Base-by-base conservation (phyloP, 1,140 invertebrate genomes). In the Ptiloglossa arizonensis region DNA sequence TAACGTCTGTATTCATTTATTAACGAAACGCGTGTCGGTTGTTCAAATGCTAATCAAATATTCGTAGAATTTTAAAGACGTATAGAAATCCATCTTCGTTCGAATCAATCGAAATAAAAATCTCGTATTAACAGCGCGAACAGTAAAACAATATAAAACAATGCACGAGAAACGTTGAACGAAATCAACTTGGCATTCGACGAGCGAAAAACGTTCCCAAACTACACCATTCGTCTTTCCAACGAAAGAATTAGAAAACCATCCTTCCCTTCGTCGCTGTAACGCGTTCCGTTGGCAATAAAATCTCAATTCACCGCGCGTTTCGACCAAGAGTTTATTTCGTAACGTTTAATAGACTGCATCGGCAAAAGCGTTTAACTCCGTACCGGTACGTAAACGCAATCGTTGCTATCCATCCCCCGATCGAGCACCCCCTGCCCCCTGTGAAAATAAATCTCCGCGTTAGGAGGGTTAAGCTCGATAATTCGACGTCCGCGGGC, bases 401-500 rank as follows among this genome's bases (percentile, higher is more conserved):
- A 17, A 62, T 44, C 35, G 59, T 24, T 44, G 59, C 9, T 11
- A 13, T 41, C 9, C 41, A 8, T 11, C 8, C 32, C 4, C 19
- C 48, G 3, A 4, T 59, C n/a, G n/a, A n/a, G n/a, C n/a, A n/a
- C n/a, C 17, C 4, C 29, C 11, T n/a, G 5, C 27, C 11, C 44
- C 9, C 5, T 4, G 27, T 17, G 19, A 22, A 59, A 69, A 56
- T 73, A 73, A 79, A 73, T 64, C 62, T 73, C 6, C n/a, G 13
- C 27, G 57, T 72, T 71, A 24, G 22, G n/a, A 48, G 27, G 29
- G n/a, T 71, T 15, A 48, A 75, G 50, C 62, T 67, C 62, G 71
- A 74, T 67, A 74, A 74, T 72, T 63, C 62, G 60, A 73, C 48
- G 70, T 63, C 9, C 41, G 44, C 35, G 35, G 29, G n/a, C 35